phyloP scores from a whole-genome alignment of 2,113 vertebrate species.

The Holacanthus passer region DNA sequence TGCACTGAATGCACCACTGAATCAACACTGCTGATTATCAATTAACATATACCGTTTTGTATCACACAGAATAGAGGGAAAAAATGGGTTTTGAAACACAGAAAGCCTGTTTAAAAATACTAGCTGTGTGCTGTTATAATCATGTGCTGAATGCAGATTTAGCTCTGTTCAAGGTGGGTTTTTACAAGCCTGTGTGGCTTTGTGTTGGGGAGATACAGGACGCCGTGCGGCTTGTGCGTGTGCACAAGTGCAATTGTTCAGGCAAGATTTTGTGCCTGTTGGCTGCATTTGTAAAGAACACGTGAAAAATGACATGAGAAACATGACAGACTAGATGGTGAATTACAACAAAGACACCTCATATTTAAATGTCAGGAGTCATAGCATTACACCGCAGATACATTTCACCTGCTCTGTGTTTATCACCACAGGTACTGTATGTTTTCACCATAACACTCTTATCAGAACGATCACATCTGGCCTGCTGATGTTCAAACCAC shows the following conservation, averaged over 20 bases:
- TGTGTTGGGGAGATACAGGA: slow-evolving; percentile 45
- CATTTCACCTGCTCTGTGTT: slow-evolving; percentile 44
- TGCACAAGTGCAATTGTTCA: slow-evolving; percentile 59
- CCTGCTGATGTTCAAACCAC: slow-evolving; percentile 28
- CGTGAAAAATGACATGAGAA: slow-evolving; percentile 39
- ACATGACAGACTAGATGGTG: slow-evolving; percentile 45
- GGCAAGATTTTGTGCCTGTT: slow-evolving; percentile 57
- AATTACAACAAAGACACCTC: slow-evolving; percentile 37
- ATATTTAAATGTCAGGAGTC: slow-evolving; percentile 53
- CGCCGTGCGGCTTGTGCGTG: slow-evolving; percentile 6
- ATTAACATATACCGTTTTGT: slow-evolving; percentile 84
- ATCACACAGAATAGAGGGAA: slow-evolving; percentile 67
- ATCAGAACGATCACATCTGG: slow-evolving; percentile 29
- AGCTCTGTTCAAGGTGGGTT: slow-evolving; percentile 70
- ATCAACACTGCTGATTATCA: slow-evolving; percentile 86
- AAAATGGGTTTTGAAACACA: slow-evolving; percentile 68
- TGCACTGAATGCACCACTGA: slow-evolving; percentile 82
- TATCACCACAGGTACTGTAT: slow-evolving; percentile 38
- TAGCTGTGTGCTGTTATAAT: slow-evolving; percentile 58
- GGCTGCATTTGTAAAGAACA: slow-evolving; percentile 65
- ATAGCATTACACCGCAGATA: slow-evolving; percentile 49
- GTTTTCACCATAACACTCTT: slow-evolving; percentile 41
- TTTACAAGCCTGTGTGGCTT: slow-evolving; percentile 59
- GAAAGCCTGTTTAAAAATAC: slow-evolving; percentile 71
- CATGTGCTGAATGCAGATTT: slow-evolving; percentile 63